Evolutionary conservation across 2,113 vertebrate genomes (phyloP).

Genomic region (Limanda limanda): DNA sequence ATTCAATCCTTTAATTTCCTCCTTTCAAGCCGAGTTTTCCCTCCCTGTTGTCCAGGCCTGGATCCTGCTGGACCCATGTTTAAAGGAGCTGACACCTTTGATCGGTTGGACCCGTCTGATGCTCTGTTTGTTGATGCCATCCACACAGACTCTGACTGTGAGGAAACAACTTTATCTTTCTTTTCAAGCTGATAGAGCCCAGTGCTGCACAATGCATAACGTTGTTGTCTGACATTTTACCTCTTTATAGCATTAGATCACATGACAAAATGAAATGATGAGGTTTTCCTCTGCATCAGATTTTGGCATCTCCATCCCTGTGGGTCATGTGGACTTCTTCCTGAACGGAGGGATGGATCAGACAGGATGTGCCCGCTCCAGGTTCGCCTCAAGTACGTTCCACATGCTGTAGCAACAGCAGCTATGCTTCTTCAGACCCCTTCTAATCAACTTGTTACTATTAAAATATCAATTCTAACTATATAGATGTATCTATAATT

Average conservation of each 20-base stretch:
- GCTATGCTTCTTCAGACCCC: no score
- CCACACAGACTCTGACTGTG: conserved; percentile 95
- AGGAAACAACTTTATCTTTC: conserved; percentile 62
- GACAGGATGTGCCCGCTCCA: conserved; percentile 85
- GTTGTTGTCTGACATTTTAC: no score
- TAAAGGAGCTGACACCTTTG: conserved; percentile 85
- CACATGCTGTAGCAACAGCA: no score
- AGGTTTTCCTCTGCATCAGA: conserved; percentile 74
- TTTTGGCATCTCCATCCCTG: conserved; percentile 95
- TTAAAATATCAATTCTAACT: no score
- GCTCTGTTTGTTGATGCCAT: conserved; percentile 95
- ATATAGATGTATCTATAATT: no score
- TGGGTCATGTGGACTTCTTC: conserved; percentile 95
- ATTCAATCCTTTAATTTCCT: no score
- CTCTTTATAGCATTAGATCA: no score
- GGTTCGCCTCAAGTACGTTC: conserved; percentile 77
- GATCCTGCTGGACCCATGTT: conserved; percentile 95
- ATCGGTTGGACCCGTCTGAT: conserved; percentile 91
- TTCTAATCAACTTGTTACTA: no score
- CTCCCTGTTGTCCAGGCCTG: conserved; percentile 81
- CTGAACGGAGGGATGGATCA: conserved; percentile 96
- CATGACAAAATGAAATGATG: no score
- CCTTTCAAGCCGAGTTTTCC: background rate
- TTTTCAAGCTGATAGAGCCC: no score
- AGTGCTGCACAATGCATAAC: no score